Evolutionary conservation across 2,797 vertebrate species (phyloP).

Genomic region (Nasua narica): DNA sequence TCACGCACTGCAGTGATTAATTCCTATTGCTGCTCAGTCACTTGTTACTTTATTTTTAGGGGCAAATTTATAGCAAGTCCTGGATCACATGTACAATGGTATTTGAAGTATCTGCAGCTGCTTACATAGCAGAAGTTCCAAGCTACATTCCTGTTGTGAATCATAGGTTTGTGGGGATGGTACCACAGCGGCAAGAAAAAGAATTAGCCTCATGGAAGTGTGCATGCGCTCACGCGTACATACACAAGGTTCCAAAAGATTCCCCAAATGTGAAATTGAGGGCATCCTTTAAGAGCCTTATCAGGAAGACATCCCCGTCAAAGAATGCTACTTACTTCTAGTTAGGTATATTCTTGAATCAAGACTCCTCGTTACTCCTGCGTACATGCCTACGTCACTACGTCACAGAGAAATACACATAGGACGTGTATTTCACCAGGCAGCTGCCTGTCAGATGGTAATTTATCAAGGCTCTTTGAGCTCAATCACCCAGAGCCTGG

Average conservation of each 20-base stretch:
- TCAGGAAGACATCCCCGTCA: conserved; percentile 9
- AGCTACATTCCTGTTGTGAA: conserved; percentile 87
- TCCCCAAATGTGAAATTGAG: not conserved
- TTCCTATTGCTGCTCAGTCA: conserved; percentile 87
- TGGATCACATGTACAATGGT: conserved; percentile 87
- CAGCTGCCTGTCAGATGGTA: not conserved
- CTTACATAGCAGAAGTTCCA: conserved; percentile 88
- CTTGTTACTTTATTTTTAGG: conserved; percentile 90
- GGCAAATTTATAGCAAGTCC: conserved; percentile 87
- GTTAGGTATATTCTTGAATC: not conserved
- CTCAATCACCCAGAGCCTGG: not conserved
- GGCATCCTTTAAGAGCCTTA: conserved; percentile 2
- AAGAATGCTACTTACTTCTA: not conserved
- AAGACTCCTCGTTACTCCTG: not conserved
- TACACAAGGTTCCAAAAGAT: conserved; percentile 57
- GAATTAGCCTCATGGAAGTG: conserved; percentile 46
- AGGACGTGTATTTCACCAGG: not conserved
- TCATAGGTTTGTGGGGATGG: conserved; percentile 84
- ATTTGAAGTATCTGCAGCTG: conserved; percentile 89
- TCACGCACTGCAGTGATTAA: conserved; percentile 84
- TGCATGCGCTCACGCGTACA: not conserved
- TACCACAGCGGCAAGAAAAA: conserved; percentile 79
- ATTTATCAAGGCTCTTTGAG: not conserved
- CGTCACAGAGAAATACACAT: not conserved
- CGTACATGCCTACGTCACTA: not conserved